Percentiles rank a stretch among this genome's conserved stretches.
These are phyloP conservation scores for Hemiscyllium ocellatum DNA, from an alignment of 2,113 vertebrate genomes.

Conservation along the genomic window DNA sequence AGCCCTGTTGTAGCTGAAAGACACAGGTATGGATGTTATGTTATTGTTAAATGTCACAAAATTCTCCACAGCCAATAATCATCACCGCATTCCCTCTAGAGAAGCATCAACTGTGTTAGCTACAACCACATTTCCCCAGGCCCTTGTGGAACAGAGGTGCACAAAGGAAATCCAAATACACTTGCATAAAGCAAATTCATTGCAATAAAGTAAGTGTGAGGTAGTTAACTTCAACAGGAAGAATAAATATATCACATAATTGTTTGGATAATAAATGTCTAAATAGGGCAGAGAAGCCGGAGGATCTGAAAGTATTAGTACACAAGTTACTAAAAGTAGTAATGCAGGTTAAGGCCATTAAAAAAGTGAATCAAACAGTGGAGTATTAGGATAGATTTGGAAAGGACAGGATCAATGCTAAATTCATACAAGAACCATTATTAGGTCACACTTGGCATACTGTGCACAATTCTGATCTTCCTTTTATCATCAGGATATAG, in stretches of 20 bases:
- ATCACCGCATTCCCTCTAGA: background rate
- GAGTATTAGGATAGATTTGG: background rate
- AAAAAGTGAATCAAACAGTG: background rate
- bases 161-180: background rate
- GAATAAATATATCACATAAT: background rate
- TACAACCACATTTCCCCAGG: background rate
- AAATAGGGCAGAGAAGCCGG: background rate
- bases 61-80: background rate
- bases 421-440: background rate
- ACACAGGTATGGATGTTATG: background rate
- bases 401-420: background rate
- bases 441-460: background rate
- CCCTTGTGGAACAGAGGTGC: background rate
- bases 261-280: background rate
- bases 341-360: background rate
- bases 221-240: background rate
- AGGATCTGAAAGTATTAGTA: background rate
- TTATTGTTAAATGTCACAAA: background rate
- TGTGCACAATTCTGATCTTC: background rate
- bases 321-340: background rate
- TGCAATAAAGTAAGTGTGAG: background rate
- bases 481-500: background rate
- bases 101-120: too few relatives aligned
- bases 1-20: constrained; percentile 78
- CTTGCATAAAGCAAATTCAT: background rate